These are phyloP conservation scores for Drosophila diplacantha DNA, from an alignment of 2,888 invertebrate genomes.

Conservation along the genomic window DNA sequence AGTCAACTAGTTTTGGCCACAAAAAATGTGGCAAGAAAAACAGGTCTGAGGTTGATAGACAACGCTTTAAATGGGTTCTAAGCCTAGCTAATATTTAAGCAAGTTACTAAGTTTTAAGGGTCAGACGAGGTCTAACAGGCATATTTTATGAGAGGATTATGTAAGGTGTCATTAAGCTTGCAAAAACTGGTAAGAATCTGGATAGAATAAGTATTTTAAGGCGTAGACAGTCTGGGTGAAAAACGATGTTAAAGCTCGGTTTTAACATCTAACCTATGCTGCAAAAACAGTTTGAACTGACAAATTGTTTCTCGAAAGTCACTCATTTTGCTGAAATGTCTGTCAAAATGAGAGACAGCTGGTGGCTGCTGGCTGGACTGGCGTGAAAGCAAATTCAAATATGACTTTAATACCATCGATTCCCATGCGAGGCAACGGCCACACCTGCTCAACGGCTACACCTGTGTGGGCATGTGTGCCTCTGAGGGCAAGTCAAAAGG, in stretches of 20 bases:
- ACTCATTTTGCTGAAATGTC: neutral
- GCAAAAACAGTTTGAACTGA: neutral
- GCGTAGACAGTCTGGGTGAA: no score
- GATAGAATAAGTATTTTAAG: neutral
- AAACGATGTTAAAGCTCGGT: neutral
- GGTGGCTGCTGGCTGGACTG: neutral
- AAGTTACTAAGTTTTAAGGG: neutral
- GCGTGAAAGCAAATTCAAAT: conserved; percentile 36
- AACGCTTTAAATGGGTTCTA: neutral
- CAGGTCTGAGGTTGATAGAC: neutral
- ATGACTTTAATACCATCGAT: conserved; percentile 23
- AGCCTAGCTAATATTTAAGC: neutral
- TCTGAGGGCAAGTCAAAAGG: conserved; percentile 18
- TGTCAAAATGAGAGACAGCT: conserved; percentile 2
- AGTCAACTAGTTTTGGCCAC: neutral
- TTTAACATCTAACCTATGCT: no score
- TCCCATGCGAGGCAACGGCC: conserved; percentile 17
- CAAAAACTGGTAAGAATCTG: neutral
- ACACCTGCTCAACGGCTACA: conserved; percentile 16
- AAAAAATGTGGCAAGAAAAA: neutral
- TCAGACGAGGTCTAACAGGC: neutral
- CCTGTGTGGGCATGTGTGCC: neutral
- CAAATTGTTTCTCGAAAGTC: neutral
- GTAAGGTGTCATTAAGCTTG: neutral
- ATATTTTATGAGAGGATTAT: neutral